Evolutionary conservation across 2,888 invertebrate genomes (phyloP).

Genomic region (Ctena decussata): DNA sequence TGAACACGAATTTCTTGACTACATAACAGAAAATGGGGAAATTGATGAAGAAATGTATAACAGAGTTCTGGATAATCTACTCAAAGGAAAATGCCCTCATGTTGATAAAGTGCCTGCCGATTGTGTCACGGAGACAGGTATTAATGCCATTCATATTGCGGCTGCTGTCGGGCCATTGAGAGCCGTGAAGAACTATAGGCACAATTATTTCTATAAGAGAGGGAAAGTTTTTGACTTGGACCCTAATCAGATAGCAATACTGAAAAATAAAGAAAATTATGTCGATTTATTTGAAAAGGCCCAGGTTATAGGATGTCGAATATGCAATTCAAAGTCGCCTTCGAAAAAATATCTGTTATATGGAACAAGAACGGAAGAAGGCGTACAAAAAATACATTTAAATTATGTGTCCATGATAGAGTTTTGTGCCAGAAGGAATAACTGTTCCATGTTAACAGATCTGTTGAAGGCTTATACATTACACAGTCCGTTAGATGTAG

Average conservation of each 20-base stretch:
- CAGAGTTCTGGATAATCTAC: too few relatives aligned
- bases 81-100: too few relatives aligned
- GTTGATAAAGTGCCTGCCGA: too few relatives aligned
- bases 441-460: not conserved
- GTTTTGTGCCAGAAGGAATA: not conserved
- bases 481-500: not conserved
- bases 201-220: not conserved
- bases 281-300: not conserved
- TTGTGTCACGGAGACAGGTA: not conserved
- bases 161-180: not conserved
- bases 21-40: too few relatives aligned
- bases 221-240: not conserved
- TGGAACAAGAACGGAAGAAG: not conserved
- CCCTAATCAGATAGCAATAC: not conserved
- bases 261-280: not conserved
- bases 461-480: not conserved
- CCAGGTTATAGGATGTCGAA: not conserved
- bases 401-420: not conserved
- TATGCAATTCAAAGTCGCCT: not conserved
- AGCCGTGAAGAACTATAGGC: not conserved
- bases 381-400: not conserved
- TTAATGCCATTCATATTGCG: not conserved
- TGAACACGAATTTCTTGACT: too few relatives aligned
- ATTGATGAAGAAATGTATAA: too few relatives aligned
- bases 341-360: not conserved